These are phyloP conservation scores for Thymelicus lineola DNA, from an alignment of 2,888 invertebrate genomes.

Conservation along the genomic window DNA sequence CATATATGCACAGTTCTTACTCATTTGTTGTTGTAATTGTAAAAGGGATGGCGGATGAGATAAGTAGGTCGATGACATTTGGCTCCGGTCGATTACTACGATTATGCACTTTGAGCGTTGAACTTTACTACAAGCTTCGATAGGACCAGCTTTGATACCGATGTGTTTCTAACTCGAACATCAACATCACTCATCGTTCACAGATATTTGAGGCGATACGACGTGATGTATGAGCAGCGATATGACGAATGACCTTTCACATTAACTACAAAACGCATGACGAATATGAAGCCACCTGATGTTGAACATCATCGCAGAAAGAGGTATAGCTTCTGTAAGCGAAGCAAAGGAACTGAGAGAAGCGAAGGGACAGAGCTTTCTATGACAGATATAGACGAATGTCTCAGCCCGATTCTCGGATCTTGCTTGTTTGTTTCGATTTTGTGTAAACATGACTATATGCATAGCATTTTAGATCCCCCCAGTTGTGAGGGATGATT, in stretches of 20 bases:
- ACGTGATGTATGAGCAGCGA: neutral
- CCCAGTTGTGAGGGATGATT: no score
- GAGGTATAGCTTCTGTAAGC: no score
- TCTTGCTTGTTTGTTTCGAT: no score
- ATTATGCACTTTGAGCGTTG: conserved; percentile 85
- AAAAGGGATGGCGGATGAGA: conserved; percentile 85
- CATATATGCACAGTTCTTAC: conserved; percentile 73
- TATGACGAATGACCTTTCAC: neutral
- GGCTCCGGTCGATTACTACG: conserved; percentile 82
- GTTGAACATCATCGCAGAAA: neutral
- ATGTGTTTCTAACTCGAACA: conserved; percentile 35
- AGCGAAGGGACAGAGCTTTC: no score
- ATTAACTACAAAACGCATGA: neutral
- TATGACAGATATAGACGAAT: no score
- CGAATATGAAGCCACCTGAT: neutral
- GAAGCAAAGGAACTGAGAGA: no score
- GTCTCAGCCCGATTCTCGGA: no score
- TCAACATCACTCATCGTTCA: neutral
- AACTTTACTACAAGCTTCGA: conserved; percentile 78
- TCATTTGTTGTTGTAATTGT: conserved; percentile 85
- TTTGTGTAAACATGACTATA: no score
- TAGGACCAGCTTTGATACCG: conserved; percentile 67
- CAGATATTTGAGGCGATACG: conserved; percentile 4
- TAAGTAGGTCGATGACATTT: conserved; percentile 84
- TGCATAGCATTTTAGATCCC: no score